Conservation (phyloP, 2,797 vertebrate species). For the Heterohyrax brucei region DNA sequence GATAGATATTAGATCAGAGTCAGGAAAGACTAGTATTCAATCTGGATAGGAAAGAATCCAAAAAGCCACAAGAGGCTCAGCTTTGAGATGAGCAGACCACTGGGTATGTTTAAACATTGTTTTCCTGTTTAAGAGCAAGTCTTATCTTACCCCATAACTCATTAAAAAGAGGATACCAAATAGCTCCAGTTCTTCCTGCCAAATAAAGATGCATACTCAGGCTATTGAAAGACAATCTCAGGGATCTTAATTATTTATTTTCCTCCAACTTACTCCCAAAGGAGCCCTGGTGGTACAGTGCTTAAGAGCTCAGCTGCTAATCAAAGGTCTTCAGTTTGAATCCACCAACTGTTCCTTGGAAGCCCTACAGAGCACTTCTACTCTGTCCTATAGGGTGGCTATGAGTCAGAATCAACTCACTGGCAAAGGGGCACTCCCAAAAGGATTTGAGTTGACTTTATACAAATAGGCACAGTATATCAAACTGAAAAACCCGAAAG, state of each 20-base stretch:
- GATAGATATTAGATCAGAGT: not conserved
- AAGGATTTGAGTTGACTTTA: conserved; percentile 35
- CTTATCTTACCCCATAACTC: not conserved
- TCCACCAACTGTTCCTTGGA: too few species aligned
- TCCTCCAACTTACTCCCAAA: not conserved
- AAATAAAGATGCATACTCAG: not conserved
- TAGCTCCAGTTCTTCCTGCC: not conserved
- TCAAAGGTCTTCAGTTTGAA: too few species aligned
- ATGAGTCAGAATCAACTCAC: too few species aligned
- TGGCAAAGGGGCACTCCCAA: not conserved
- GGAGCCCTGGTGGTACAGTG: too few species aligned
- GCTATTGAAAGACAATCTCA: conserved; percentile 53
- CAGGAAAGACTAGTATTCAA: not conserved
- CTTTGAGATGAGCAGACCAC: not conserved
- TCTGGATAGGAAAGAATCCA: not conserved
- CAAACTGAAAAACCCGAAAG: not conserved
- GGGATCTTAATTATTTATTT: conserved; percentile 40
- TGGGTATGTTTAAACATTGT: not conserved
- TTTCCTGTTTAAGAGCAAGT: conserved; percentile 59
- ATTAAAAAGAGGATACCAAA: not conserved
- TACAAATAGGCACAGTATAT: not conserved
- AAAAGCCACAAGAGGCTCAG: not conserved
- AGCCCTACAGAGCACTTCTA: too few species aligned
- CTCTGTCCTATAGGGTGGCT: too few species aligned
- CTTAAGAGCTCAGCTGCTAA: too few species aligned